Conservation (phyloP, 2,113 vertebrate genomes). For the Halcyon senegalensis region DNA sequence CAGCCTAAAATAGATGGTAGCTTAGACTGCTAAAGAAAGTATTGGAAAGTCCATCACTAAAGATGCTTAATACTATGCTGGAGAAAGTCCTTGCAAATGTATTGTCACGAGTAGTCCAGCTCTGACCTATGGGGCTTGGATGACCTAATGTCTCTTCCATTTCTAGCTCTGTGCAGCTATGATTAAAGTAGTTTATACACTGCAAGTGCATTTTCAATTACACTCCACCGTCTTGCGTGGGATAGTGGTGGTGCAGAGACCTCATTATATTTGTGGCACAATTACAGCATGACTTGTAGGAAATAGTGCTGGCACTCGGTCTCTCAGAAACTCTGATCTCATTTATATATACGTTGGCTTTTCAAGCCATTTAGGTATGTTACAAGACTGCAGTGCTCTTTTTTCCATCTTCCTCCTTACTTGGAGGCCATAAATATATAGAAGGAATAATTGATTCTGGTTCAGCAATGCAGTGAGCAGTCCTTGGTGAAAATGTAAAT, state of each 20-base stretch:
- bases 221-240: constrained; percentile 48
- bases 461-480: neutral
- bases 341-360: neutral
- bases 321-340: neutral
- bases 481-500: constrained; percentile 11
- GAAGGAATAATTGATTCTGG: constrained; percentile 1
- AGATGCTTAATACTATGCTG: neutral
- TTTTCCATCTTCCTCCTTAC: neutral
- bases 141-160: constrained; percentile 59
- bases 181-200: constrained; percentile 61
- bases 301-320: constrained; percentile 32
- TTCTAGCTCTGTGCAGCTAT: constrained; percentile 47
- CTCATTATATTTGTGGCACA: constrained; percentile 59
- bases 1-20: neutral
- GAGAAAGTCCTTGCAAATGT: neutral
- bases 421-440: neutral
- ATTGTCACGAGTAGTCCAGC: neutral
- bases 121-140: neutral
- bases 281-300: constrained; percentile 35
- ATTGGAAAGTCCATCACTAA: constrained; percentile 2
- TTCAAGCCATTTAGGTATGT: neutral
- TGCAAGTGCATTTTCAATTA: constrained; percentile 56
- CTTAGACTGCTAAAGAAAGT: neutral
- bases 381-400: neutral
- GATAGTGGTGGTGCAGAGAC: constrained; percentile 37